These are phyloP conservation scores for Cataglyphis albicans DNA, from an alignment of 2,888 invertebrate species.

Conservation along the genomic window DNA sequence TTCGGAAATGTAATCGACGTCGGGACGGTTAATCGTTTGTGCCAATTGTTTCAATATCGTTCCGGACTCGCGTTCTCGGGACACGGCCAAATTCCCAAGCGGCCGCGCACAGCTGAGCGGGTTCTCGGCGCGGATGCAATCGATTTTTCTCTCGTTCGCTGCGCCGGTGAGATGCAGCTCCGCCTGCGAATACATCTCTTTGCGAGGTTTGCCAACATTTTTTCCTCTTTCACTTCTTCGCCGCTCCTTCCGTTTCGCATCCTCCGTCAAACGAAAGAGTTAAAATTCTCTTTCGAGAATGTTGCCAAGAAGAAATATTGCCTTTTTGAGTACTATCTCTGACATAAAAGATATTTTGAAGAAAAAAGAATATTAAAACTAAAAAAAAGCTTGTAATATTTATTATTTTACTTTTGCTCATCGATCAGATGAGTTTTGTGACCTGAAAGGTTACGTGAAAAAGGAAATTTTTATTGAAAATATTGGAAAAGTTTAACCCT, in stretches of 20 bases:
- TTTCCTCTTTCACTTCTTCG: conserved; percentile 8
- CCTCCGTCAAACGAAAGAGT: conserved; percentile 23
- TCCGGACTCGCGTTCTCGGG: conserved; percentile 42
- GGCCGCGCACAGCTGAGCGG: conserved; percentile 62
- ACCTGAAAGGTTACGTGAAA: not conserved
- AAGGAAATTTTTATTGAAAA: not conserved
- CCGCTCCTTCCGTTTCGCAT: not conserved
- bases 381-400: not conserved
- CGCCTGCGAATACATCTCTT: conserved; percentile 61
- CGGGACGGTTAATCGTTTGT: conserved; percentile 17
- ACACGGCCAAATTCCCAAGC: conserved; percentile 39
- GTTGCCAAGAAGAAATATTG: conserved; percentile 1
- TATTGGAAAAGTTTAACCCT: not conserved
- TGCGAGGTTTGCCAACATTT: conserved; percentile 60
- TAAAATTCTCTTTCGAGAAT: conserved; percentile 19
- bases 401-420: not conserved
- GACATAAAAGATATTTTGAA: not conserved
- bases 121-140: conserved; percentile 72
- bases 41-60: conserved; percentile 54
- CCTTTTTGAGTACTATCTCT: not conserved
- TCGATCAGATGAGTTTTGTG: not conserved
- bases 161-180: conserved; percentile 54
- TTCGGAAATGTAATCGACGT: not conserved
- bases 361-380: not conserved
- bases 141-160: conserved; percentile 71